These are phyloP conservation scores for Cryptoblepharus egeriae DNA, from an alignment of 2,797 vertebrate genomes.

Conservation along the genomic window DNA sequence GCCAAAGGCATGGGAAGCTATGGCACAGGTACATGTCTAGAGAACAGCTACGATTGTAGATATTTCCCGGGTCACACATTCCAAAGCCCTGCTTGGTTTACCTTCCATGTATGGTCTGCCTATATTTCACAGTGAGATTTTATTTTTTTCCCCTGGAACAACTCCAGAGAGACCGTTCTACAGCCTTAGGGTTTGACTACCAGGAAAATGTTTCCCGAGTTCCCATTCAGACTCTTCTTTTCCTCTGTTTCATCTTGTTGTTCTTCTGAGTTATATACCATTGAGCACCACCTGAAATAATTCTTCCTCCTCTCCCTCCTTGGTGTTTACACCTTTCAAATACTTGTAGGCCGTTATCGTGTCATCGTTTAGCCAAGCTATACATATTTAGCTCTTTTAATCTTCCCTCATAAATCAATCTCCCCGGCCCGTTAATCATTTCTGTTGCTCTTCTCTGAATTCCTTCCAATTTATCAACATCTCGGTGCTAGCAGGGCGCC, in stretches of 20 bases:
- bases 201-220: conserved; percentile 1
- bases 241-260: conserved; percentile 13
- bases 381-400: conserved; percentile 57
- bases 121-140: accelerated
- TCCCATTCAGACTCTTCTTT: conserved; percentile 8
- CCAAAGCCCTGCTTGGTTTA: not conserved
- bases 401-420: conserved; percentile 54
- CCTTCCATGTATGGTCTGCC: not conserved
- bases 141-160: not conserved
- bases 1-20: not conserved
- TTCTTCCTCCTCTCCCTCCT: conserved; percentile 32
- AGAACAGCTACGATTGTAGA: not conserved
- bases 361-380: conserved; percentile 49
- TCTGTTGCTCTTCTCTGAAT: conserved; percentile 54
- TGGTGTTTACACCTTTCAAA: conserved; percentile 49
- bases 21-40: not conserved
- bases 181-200: accelerated
- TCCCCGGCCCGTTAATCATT: conserved; percentile 44
- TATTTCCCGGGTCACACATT: conserved; percentile 10
- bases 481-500: conserved; percentile 21
- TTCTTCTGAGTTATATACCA: conserved; percentile 24
- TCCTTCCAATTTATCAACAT: conserved; percentile 53
- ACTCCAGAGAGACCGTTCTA: not conserved
- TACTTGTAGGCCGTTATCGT: conserved; percentile 4
- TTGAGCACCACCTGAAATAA: conserved; percentile 40